Evolutionary conservation across 2,113 vertebrate genomes (phyloP).

Genomic region (Paralichthys olivaceus): DNA sequence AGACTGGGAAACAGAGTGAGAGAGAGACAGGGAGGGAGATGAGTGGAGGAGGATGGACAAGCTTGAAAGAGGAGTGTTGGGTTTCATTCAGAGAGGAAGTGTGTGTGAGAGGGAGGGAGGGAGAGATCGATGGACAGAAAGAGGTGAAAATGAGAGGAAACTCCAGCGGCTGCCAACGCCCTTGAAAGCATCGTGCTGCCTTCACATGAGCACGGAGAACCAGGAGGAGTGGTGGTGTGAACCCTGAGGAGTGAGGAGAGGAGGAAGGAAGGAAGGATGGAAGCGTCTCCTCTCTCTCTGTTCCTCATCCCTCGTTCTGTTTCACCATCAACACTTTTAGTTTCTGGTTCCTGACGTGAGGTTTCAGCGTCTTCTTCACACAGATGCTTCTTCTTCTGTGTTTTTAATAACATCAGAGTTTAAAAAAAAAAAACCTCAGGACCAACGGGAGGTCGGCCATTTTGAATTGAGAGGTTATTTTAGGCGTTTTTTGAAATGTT

Average conservation of each 20-base stretch:
- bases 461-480: too few species aligned
- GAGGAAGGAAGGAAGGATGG: background rate
- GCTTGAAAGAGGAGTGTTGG: background rate
- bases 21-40: background rate
- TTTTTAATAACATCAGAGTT: too few species aligned
- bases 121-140: background rate
- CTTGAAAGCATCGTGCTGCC: constrained; percentile 49
- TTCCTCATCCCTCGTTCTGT: background rate
- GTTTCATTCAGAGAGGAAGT: background rate
- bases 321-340: too few species aligned
- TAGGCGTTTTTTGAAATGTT: too few species aligned
- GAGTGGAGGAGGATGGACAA: background rate
- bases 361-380: too few species aligned
- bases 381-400: too few species aligned
- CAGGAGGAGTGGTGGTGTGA: constrained; percentile 32
- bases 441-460: too few species aligned
- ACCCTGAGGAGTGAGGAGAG: background rate
- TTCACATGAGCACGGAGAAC: constrained; percentile 32
- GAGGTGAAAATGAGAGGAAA: constrained; percentile 33
- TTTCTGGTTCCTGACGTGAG: too few species aligned
- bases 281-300: background rate
- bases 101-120: background rate
- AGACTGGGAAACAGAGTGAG: background rate
- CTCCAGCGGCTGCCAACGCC: constrained; percentile 44
- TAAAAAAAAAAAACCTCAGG: too few species aligned